A percentile compares a stretch with the other conserved stretches of the same genome.
Evolutionary conservation across 2,888 invertebrate species (phyloP).

Genomic region (Endomychus coccineus): DNA sequence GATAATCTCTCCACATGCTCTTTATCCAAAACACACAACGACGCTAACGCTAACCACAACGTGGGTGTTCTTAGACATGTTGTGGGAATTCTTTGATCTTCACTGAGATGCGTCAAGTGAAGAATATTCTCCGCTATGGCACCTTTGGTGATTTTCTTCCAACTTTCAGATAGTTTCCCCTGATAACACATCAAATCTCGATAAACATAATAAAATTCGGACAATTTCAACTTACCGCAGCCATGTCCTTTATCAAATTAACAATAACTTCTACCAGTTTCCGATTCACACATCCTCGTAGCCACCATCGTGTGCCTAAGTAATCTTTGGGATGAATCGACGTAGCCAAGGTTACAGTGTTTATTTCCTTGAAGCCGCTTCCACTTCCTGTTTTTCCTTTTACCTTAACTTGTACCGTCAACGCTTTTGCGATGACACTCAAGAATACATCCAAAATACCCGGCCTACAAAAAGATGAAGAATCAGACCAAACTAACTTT

Average conservation of each 20-base stretch:
- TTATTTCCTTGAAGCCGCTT: constrained; percentile 45
- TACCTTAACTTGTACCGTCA: constrained; percentile 83
- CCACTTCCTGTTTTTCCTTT: constrained; percentile 53
- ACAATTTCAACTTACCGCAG: constrained; percentile 57
- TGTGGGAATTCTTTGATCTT: constrained; percentile 64
- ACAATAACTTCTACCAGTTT: constrained; percentile 86
- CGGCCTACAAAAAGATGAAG: constrained; percentile 49
- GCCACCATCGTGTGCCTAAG: constrained; percentile 67
- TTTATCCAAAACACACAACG: constrained; percentile 85
- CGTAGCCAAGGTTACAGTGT: constrained; percentile 53
- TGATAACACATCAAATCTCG: constrained; percentile 36
- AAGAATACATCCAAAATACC: constrained; percentile 80
- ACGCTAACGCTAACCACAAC: constrained; percentile 87
- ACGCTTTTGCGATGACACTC: constrained; percentile 83
- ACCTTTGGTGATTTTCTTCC: constrained; percentile 81
- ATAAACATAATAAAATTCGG: neutral
- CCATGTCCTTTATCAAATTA: constrained; percentile 83
- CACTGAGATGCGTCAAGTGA: constrained; percentile 72
- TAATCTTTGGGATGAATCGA: constrained; percentile 53
- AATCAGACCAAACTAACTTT: no score
- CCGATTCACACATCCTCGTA: constrained; percentile 74
- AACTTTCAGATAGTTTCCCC: constrained; percentile 79
- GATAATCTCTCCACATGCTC: constrained; percentile 80
- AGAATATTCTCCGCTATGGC: constrained; percentile 82
- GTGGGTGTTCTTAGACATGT: constrained; percentile 77